Percentiles rank a stretch among this genome's conserved stretches.
Conservation (phyloP, 2,113 vertebrate genomes). For the Kryptolebias marmoratus region DNA sequence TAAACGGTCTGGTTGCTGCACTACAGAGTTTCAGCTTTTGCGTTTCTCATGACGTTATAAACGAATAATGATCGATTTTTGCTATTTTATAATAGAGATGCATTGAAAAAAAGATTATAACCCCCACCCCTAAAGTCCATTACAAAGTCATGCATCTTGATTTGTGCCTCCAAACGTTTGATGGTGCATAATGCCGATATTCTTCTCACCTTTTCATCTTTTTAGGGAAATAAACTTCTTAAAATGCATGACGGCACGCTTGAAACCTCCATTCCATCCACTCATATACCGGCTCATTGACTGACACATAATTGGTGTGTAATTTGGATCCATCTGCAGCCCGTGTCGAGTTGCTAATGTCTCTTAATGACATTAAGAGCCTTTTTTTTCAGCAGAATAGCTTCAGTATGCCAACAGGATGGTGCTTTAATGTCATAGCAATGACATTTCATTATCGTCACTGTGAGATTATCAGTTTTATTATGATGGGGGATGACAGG, state of each 20-base stretch:
- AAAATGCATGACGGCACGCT: constrained; percentile 37
- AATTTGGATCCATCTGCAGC: constrained; percentile 69
- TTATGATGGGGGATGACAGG: constrained; percentile 1
- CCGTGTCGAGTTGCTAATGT: constrained; percentile 64
- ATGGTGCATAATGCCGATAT: constrained; percentile 19
- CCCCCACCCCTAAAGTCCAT: constrained; percentile 16
- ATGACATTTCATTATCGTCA: constrained; percentile 30
- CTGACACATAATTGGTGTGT: constrained; percentile 59
- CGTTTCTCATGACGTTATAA: too few relatives aligned
- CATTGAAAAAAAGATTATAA: too few relatives aligned
- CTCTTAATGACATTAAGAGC: constrained; percentile 62
- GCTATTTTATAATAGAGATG: too few relatives aligned
- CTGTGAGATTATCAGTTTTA: constrained; percentile 34
- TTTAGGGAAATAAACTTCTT: constrained; percentile 36
- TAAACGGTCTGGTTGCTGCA: too few relatives aligned
- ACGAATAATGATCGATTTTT: too few relatives aligned
- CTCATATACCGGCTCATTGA: constrained; percentile 31
- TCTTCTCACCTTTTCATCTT: constrained; percentile 39
- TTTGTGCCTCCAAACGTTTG: constrained; percentile 47
- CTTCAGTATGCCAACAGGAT: constrained; percentile 30
- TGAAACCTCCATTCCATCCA: constrained; percentile 15
- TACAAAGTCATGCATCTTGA: constrained; percentile 43
- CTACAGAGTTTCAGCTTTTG: too few relatives aligned
- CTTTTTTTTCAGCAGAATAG: constrained; percentile 21
- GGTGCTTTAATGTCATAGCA: constrained; percentile 26